phyloP scores from a whole-genome alignment of 53 echinoderm and acorn worm genomes.

The Holothuria scabra region DNA sequence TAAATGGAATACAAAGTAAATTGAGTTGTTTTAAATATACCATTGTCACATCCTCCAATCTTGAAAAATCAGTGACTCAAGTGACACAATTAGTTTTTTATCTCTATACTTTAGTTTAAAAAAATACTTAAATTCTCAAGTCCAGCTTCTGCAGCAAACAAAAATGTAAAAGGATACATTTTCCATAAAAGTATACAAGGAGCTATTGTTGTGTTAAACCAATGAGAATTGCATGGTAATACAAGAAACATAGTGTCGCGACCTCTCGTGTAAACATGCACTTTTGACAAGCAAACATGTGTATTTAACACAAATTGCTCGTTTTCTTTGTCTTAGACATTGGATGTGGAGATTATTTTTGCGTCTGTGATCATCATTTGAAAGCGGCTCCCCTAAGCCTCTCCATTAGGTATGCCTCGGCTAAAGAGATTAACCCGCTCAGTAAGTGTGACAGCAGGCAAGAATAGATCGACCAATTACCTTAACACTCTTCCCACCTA shows the following conservation, averaged over 20 bases:
- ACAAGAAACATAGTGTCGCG: constrained; percentile 13
- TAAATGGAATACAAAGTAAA: no score
- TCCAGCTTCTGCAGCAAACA: no score
- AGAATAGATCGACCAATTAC: constrained; percentile 4
- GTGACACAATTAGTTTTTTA: no score
- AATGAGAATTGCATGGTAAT: no score
- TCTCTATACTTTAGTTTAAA: no score
- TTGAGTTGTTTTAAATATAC: no score
- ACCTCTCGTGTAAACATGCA: constrained; percentile 31
- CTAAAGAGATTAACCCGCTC: constrained; percentile 27
- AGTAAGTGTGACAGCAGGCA: constrained; percentile 16
- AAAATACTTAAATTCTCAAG: no score
- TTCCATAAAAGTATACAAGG: no score
- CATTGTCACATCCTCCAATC: no score
- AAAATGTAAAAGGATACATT: no score
- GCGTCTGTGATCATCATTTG: constrained; percentile 31
- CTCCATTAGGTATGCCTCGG: constrained; percentile 16
- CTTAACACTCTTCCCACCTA: constrained; percentile 1
- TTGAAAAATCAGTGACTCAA: no score
- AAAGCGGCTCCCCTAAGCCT: constrained; percentile 14
- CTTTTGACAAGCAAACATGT: constrained; percentile 46
- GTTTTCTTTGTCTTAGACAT: constrained; percentile 42
- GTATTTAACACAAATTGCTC: constrained; percentile 44
- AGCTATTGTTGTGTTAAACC: no score
- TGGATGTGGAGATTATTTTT: constrained; percentile 32